phyloP scores from a whole-genome alignment of 1,140 invertebrate species.

The Platyscapa corneri region DNA sequence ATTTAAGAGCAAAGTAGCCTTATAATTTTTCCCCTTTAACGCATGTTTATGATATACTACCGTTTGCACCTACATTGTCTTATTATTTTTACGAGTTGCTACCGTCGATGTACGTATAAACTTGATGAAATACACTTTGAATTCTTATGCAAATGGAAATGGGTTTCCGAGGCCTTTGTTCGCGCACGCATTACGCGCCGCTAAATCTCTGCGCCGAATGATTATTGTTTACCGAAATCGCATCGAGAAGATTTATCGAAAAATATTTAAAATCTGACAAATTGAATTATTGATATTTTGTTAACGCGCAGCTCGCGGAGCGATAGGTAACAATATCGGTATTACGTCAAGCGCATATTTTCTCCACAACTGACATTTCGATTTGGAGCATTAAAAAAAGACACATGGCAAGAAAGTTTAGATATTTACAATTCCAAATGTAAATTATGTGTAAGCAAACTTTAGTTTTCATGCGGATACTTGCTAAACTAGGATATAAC shows the following conservation, averaged over 20 bases:
- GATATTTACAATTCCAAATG: background rate
- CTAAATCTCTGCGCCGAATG: background rate
- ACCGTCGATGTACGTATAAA: background rate
- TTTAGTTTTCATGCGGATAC: slow-evolving; percentile 2
- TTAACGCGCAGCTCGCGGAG: background rate
- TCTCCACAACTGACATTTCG: background rate
- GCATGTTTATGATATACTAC: background rate
- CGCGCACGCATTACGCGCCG: background rate
- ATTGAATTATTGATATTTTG: background rate
- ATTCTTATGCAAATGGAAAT: background rate
- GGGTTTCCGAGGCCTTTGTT: background rate
- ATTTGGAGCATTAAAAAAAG: background rate
- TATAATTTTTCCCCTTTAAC: background rate
- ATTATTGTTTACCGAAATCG: background rate
- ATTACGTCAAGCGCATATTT: background rate
- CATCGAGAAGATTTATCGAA: background rate
- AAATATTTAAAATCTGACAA: background rate
- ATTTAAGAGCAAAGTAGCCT: slow-evolving; percentile 13
- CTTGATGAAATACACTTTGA: slow-evolving; percentile 2
- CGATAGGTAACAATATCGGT: background rate
- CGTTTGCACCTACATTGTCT: background rate
- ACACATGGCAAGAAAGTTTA: slow-evolving; percentile 14
- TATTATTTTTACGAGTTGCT: background rate
- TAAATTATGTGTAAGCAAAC: slow-evolving; percentile 1
- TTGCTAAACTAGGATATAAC: background rate